phyloP scores from a whole-genome alignment of 1,140 invertebrate species.

The Cydia pomonella region DNA sequence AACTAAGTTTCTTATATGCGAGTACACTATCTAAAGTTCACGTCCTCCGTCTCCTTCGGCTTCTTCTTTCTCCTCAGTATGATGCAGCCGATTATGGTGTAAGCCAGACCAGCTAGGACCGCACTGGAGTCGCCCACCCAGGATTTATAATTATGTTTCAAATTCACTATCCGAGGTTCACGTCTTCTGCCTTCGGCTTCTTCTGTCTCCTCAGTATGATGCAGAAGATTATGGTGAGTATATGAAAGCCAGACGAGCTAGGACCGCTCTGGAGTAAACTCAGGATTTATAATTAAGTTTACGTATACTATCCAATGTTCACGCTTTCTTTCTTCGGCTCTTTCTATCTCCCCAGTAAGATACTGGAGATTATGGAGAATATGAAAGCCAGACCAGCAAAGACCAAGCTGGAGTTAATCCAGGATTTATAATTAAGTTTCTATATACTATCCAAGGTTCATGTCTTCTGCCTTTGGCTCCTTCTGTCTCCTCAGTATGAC shows the following conservation, averaged over 20 bases:
- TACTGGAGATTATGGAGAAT: not conserved
- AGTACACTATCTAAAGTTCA: no score
- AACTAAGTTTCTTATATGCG: no score
- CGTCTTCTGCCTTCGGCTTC: no score
- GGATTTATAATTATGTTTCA: no score
- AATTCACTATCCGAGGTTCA: no score
- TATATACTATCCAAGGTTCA: not conserved
- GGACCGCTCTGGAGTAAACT: not conserved
- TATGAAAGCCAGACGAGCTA: not conserved
- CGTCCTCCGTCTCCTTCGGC: no score
- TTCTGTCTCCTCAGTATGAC: not conserved
- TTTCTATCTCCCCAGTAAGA: not conserved
- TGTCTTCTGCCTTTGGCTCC: not conserved
- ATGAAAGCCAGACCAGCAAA: not conserved
- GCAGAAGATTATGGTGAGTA: not conserved
- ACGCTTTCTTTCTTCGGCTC: not conserved
- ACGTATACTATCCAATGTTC: not conserved
- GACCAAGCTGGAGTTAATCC: not conserved
- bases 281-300: no score
- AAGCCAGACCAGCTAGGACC: no score
- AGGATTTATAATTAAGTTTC: no score
- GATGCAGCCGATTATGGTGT: no score
- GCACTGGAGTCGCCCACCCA: no score
- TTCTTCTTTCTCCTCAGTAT: no score
- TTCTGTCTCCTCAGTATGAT: not conserved